These are phyloP conservation scores for Leuciscus idus DNA, from an alignment of 2,113 vertebrate species.

Conservation along the genomic window DNA sequence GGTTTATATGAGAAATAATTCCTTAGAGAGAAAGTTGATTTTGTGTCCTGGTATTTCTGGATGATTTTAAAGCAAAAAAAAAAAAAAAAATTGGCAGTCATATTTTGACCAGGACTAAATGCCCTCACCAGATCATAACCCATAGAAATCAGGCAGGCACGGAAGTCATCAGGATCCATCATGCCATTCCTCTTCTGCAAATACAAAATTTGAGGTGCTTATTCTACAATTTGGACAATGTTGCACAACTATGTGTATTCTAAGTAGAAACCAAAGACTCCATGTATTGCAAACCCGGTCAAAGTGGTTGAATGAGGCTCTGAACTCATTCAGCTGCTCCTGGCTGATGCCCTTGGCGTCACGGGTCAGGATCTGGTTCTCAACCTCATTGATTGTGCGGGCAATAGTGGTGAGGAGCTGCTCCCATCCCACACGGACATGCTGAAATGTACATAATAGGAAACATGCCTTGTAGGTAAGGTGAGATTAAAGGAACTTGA, in stretches of 20 bases:
- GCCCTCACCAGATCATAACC: constrained; percentile 87
- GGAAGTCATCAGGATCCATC: constrained; percentile 93
- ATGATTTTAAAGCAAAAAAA: background rate
- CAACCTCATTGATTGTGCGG: constrained; percentile 90
- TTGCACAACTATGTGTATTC: background rate
- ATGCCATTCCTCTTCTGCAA: constrained; percentile 87
- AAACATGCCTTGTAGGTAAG: background rate
- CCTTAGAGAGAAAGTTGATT: background rate
- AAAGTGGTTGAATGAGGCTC: constrained; percentile 92
- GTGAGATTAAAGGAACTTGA: background rate
- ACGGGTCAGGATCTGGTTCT: constrained; percentile 91
- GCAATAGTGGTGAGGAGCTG: constrained; percentile 90
- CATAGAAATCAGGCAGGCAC: constrained; percentile 92
- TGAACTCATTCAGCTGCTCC: constrained; percentile 92
- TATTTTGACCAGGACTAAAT: background rate
- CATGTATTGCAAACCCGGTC: constrained; percentile 78
- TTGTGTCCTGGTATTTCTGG: background rate
- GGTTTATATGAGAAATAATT: background rate
- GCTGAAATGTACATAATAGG: constrained; percentile 66
- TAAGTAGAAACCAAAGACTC: background rate
- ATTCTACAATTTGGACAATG: background rate
- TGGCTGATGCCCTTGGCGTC: constrained; percentile 93
- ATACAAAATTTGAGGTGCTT: background rate
- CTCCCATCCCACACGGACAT: constrained; percentile 91
- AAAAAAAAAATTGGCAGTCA: background rate